These are phyloP conservation scores for Parauchenoglanis ngamensis DNA, from an alignment of 2,797 vertebrate genomes.

Conservation along the genomic window DNA sequence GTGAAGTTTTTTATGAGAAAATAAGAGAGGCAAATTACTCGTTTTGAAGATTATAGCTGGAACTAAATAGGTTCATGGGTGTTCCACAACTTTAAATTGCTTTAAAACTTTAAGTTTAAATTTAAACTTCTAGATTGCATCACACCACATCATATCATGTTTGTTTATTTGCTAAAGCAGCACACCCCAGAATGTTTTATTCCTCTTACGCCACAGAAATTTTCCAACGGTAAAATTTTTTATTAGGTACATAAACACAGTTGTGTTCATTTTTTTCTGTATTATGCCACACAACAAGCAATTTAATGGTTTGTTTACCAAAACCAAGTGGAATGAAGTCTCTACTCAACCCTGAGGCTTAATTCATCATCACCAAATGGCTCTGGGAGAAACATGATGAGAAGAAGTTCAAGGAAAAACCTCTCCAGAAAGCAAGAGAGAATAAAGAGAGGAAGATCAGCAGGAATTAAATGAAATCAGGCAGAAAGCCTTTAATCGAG, in stretches of 20 bases:
- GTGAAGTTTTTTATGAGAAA: background rate
- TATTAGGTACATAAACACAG: background rate
- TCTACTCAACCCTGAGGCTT: background rate
- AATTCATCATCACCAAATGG: conserved; percentile 38
- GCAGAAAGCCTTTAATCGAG: background rate
- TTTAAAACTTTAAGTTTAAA: too few species aligned
- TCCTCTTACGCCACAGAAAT: background rate
- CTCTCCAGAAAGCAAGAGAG: background rate
- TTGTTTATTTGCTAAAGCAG: background rate
- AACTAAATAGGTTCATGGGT: background rate
- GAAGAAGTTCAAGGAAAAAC: conserved; percentile 43
- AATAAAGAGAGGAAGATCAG: background rate
- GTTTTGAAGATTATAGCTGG: background rate
- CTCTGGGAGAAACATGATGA: conserved; percentile 13
- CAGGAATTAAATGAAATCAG: background rate
- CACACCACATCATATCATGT: background rate
- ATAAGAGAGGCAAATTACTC: background rate
- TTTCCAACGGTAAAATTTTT: background rate
- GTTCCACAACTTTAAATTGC: too few species aligned
- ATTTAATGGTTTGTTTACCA: background rate
- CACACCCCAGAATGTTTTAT: background rate
- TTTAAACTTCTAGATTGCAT: background rate
- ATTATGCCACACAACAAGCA: background rate
- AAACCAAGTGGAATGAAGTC: background rate
- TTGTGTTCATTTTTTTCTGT: background rate